Evolutionary conservation across 2,888 invertebrate species (phyloP), one percentile per base, ranked within the genome.

Genomic region (Rotaria sp.): DNA sequence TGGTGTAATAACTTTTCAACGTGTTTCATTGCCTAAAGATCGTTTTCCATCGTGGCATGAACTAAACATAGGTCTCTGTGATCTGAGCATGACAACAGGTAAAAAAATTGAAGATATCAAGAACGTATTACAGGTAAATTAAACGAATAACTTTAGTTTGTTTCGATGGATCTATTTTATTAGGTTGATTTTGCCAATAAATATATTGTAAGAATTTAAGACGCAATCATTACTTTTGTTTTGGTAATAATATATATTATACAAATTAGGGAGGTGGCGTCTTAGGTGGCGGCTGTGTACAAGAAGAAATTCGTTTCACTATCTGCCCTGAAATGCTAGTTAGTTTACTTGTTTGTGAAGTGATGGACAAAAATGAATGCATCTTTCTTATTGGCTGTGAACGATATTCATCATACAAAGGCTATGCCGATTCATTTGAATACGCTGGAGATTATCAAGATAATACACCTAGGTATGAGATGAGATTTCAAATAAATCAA

Each of bases 171-270:
- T n/a, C n/a, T n/a, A n/a, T n/a, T n/a, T 38, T 85, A 88, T 88
- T 95, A 96, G 93, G 94, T 96, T 45, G 96, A 96, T 91, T 96
- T 96, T 92, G 96, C 96, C n/a, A 96, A 96, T 91, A 95, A 94
- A 94, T 85, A 59, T 38, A 85, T 87, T n/a, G 67, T 67, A 30
- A 35, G 67, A 35, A 26, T 30, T 1, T 18, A 5, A 67, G 18
- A 0, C 18, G 18, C 21, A 1, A 67, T 35, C 1, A n/a, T n/a
- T 45, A 11, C 45, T 50, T 18, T 2, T 15, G 11, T 35, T 67
- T 5, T 30, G 35, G 11, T 2, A 21, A 0, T 0, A 26, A 55
- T 7, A 0, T 26, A 55, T 26, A 26, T 26, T 67, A 35, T 35
- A 18, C 5, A 30, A 67, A 67, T 5, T 67, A 67, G 18, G 96